Evolutionary conservation across 2,888 invertebrate species (phyloP).

Genomic region (Antheraea yamamai): DNA sequence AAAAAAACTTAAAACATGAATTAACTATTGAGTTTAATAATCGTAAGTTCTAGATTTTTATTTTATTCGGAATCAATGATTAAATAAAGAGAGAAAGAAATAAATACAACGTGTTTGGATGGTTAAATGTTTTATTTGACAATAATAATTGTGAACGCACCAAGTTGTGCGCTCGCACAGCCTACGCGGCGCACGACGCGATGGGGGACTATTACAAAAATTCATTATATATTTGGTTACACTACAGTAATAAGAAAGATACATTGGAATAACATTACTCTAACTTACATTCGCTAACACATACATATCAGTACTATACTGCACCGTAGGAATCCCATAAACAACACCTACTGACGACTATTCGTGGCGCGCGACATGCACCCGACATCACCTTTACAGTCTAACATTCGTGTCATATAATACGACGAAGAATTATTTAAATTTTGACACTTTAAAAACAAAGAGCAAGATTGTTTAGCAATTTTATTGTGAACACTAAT

Average conservation of each 20-base stretch:
- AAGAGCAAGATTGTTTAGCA: background rate
- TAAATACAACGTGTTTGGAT: slow-evolving; percentile 43
- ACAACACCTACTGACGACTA: background rate
- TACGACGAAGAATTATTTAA: background rate
- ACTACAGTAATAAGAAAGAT: slow-evolving; percentile 40
- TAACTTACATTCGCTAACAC: slow-evolving; percentile 33
- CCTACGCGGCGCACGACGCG: slow-evolving; percentile 28
- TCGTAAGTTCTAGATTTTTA: no score
- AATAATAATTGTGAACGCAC: slow-evolving; percentile 46
- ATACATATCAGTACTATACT: slow-evolving; percentile 27
- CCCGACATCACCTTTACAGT: background rate
- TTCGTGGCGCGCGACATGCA: background rate
- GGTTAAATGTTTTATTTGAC: slow-evolving; percentile 66
- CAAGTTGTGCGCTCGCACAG: slow-evolving; percentile 32
- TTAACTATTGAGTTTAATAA: no score
- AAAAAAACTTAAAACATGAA: no score
- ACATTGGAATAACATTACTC: slow-evolving; percentile 34
- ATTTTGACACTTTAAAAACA: background rate
- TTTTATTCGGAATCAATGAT: no score
- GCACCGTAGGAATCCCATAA: background rate
- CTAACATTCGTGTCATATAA: background rate
- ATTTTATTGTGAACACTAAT: background rate
- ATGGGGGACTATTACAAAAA: background rate
- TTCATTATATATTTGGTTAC: slow-evolving; percentile 43
- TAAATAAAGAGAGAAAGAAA: no score